Conservation (phyloP, 2,797 vertebrate species). For the Sebastes baramenuke region DNA sequence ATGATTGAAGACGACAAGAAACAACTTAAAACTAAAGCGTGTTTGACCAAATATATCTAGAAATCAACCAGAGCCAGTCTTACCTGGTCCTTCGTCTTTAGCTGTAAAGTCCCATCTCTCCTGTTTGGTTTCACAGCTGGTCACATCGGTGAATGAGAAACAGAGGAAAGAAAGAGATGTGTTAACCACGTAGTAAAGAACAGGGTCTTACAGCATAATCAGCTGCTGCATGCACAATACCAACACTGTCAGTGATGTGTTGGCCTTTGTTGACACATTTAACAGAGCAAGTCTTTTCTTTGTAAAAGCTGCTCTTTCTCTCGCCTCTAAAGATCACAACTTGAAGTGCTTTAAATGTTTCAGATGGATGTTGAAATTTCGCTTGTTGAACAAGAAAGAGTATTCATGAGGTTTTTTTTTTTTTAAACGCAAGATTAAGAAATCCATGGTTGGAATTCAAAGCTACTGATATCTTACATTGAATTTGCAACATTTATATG, state of each 20-base stretch:
- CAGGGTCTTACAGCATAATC: slow-evolving; percentile 54
- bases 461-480: slow-evolving; percentile 3
- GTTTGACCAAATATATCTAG: not conserved
- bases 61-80: slow-evolving; percentile 2
- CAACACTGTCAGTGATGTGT: slow-evolving; percentile 59
- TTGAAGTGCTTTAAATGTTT: slow-evolving; percentile 14
- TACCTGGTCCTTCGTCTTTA: slow-evolving; percentile 12
- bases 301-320: slow-evolving; percentile 19
- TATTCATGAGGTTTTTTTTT: not conserved
- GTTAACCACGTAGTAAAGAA: slow-evolving; percentile 22
- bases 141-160: not conserved
- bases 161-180: not conserved
- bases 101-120: slow-evolving; percentile 14
- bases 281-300: slow-evolving; percentile 37
- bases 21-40: not conserved
- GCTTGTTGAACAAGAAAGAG: not conserved
- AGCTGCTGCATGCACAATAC: slow-evolving; percentile 61
- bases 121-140: slow-evolving; percentile 2
- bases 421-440: slow-evolving; percentile 29
- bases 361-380: slow-evolving; percentile 8
- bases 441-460: slow-evolving; percentile 7
- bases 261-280: slow-evolving; percentile 54
- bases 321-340: slow-evolving; percentile 3
- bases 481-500: slow-evolving; percentile 37
- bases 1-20: not conserved